phyloP scores from a whole-genome alignment of 30 jellyfish, hydroid and myxozoan species.

The Rhopilema esculentum region DNA sequence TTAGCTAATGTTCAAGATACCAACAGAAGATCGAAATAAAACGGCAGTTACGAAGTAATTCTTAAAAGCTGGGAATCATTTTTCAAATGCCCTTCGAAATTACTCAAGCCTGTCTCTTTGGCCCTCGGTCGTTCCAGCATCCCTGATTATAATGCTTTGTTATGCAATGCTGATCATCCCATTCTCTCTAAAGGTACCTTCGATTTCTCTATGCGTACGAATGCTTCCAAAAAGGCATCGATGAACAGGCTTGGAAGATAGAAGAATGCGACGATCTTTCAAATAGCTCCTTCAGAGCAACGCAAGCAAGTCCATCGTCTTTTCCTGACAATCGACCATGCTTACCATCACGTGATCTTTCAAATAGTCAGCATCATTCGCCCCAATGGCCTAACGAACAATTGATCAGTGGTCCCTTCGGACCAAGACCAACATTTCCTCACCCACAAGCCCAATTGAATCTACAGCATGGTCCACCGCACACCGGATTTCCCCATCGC shows the following conservation, averaged over 20 bases:
- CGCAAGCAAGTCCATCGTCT: slow-evolving; percentile 69
- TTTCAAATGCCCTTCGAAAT: too few relatives aligned
- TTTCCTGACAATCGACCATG: slow-evolving; percentile 54
- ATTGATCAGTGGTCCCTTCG: slow-evolving; percentile 45
- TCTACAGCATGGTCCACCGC: slow-evolving; percentile 58
- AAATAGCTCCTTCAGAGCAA: slow-evolving; percentile 62
- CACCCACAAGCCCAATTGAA: slow-evolving; percentile 48
- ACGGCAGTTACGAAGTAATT: too few relatives aligned
- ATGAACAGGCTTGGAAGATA: slow-evolving; percentile 67
- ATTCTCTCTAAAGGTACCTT: slow-evolving; percentile 27
- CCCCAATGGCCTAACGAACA: slow-evolving; percentile 70
- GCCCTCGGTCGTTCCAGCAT: too few relatives aligned
- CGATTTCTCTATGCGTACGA: slow-evolving; percentile 74
- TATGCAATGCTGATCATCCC: too few relatives aligned
- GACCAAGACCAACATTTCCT: slow-evolving; percentile 60
- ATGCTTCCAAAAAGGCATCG: slow-evolving; percentile 74
- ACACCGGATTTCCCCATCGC: slow-evolving; percentile 44
- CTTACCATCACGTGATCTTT: slow-evolving; percentile 61
- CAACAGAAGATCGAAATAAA: too few relatives aligned
- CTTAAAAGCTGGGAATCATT: too few relatives aligned
- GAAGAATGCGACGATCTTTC: slow-evolving; percentile 70
- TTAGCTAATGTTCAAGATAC: too few relatives aligned
- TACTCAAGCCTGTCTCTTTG: too few relatives aligned
- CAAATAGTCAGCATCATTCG: slow-evolving; percentile 50
- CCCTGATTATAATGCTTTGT: too few relatives aligned